Percentiles rank a stretch among this genome's conserved stretches.
Evolutionary conservation across 2,888 invertebrate genomes (phyloP).

Genomic region (Philaethria dido): DNA sequence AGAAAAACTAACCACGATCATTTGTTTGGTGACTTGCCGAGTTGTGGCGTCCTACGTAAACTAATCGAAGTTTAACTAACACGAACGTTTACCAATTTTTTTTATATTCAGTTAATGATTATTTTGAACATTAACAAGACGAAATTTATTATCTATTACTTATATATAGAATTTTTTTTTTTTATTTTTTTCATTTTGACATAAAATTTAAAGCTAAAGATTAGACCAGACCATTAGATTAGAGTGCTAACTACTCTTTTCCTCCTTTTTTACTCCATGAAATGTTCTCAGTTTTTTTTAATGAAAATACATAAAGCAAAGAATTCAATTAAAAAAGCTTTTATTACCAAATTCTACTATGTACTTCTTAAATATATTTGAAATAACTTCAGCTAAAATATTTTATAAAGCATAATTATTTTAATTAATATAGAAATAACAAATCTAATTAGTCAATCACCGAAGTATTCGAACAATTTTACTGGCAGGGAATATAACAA

Average conservation of each 20-base stretch:
- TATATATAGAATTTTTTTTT: too few species aligned
- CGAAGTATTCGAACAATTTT: constrained; percentile 35
- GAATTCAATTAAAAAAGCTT: too few species aligned
- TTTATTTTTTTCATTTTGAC: too few species aligned
- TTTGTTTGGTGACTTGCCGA: constrained; percentile 74
- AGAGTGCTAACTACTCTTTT: too few species aligned
- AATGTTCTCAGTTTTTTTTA: too few species aligned
- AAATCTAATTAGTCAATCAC: constrained; percentile 36
- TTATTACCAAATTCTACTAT: too few species aligned
- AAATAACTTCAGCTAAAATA: neutral
- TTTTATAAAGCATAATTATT: constrained; percentile 3
- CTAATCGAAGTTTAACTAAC: constrained; percentile 48
- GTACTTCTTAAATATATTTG: neutral
- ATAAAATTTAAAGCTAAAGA: too few species aligned
- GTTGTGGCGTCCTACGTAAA: constrained; percentile 54
- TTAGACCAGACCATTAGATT: too few species aligned
- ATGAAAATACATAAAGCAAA: too few species aligned
- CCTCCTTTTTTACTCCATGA: too few species aligned
- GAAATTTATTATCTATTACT: too few species aligned
- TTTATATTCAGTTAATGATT: constrained; percentile 16
- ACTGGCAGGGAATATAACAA: constrained; percentile 30
- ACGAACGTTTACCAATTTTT: constrained; percentile 20
- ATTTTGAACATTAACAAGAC: neutral
- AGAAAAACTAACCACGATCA: constrained; percentile 65
- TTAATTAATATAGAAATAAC: constrained; percentile 29